phyloP scores from a whole-genome alignment of 2,888 invertebrate species.

The Pachliopta kotzebuea region DNA sequence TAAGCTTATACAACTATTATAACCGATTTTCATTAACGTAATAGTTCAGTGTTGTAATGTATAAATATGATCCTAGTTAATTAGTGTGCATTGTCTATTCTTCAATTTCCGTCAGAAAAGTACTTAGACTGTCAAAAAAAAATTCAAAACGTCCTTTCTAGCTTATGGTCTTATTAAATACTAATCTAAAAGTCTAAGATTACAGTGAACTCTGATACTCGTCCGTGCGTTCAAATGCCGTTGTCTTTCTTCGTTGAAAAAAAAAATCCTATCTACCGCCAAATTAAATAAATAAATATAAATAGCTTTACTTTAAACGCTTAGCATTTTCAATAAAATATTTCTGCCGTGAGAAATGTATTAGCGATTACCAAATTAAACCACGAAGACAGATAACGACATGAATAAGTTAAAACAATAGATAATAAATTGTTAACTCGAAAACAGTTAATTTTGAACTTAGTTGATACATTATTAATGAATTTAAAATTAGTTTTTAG shows the following conservation, averaged over 20 bases:
- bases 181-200: not conserved
- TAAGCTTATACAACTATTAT: not conserved
- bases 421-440: not conserved
- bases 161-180: conserved; percentile 10
- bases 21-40: conserved; percentile 1
- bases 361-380: not conserved
- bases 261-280: not conserved
- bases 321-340: not conserved
- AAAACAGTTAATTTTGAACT: no score
- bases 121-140: conserved; percentile 27
- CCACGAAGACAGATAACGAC: not conserved
- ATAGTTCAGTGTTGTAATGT: not conserved
- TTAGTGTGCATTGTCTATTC: not conserved
- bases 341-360: not conserved
- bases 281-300: not conserved
- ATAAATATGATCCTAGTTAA: conserved; percentile 1
- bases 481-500: no score
- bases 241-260: conserved; percentile 7
- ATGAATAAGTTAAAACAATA: not conserved
- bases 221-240: not conserved
- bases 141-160: conserved; percentile 27
- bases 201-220: not conserved
- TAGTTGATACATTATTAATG: no score
- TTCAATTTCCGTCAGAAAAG: conserved; percentile 25
- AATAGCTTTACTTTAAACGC: not conserved